A percentile compares a stretch with the other conserved stretches of the same genome.
Conservation (phyloP, 2,113 vertebrate genomes). For the Seriola dumerili region DNA sequence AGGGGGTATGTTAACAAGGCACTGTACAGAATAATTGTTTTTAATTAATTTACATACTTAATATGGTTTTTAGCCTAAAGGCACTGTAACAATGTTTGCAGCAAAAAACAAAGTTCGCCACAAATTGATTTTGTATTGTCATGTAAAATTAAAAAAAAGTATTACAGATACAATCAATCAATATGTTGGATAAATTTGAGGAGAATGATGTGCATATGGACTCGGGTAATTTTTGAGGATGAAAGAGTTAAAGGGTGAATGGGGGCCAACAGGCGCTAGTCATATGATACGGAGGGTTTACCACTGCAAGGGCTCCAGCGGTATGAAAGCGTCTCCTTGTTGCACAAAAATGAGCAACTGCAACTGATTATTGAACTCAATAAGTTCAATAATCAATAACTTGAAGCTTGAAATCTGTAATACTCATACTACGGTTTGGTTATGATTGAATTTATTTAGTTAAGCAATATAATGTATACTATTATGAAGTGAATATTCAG, state of each 20-base stretch:
- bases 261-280: conserved; percentile 62
- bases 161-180: not conserved
- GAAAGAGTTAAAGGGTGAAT: conserved; percentile 54
- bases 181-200: not conserved
- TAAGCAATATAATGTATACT: not conserved
- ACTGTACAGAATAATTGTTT: too few species aligned
- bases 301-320: conserved; percentile 30
- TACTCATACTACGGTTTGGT: not conserved
- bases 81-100: not conserved
- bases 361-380: not conserved
- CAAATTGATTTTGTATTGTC: not conserved
- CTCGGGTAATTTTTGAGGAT: conserved; percentile 7
- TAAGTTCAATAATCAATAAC: too few species aligned
- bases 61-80: not conserved
- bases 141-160: not conserved
- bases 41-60: not conserved
- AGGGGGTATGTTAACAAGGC: too few species aligned
- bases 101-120: too few species aligned
- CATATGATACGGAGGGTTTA: conserved; percentile 72
- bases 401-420: not conserved
- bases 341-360: not conserved
- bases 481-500: not conserved
- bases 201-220: not conserved
- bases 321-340: conserved; percentile 52
- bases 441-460: not conserved